Base-by-base conservation (phyloP, 2,888 invertebrate species). In the Spisula solida region DNA sequence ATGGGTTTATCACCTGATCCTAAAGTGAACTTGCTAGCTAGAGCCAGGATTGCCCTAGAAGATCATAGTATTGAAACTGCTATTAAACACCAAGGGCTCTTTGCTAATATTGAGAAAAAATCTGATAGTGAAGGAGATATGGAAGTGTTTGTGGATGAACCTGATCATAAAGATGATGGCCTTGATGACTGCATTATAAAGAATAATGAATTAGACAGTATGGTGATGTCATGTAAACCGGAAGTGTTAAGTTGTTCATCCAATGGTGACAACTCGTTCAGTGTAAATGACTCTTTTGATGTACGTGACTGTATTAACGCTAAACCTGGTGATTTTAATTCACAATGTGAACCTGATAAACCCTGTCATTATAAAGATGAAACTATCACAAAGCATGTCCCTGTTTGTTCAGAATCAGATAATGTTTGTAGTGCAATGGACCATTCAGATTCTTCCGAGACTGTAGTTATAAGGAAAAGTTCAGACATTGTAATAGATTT, bases 1-100 rank as follows among this genome's bases (percentile, higher is more conserved):
- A 88, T 92, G 90, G 92, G 92, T 29, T 48, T 92, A 12, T 91
- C 89, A 18, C 92, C 92, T 8, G 91, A 92, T 79, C 83, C 89
- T 20, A 82, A 85, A 47, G 82, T 86, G 5, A 92, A 92, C 70
- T 25, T 82, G 41, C 66, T 55, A 51, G 90, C 90, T 1, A 86
- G 81, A 31, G 84, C 86, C 16, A 82, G 91, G 41, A 60, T 90
- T 29, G 70, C 86, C 34, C 56, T 91, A 47, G 88, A 88, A 78
- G 86, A 90, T 47, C 88, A 88, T 20, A 86, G 91, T 81, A 91
- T 91, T 56, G 88, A 88, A 78, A 87, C 90, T 29, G 90, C 88
- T 8, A 91, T 91, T 0, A 86, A 82, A 60, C 84, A 82, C 31
- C 88, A 88, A 83, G 91, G 91, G 66, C 80, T 91, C 4, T 56